These are phyloP conservation scores for Arenaria interpres DNA, from an alignment of 2,113 vertebrate genomes.

Conservation along the genomic window DNA sequence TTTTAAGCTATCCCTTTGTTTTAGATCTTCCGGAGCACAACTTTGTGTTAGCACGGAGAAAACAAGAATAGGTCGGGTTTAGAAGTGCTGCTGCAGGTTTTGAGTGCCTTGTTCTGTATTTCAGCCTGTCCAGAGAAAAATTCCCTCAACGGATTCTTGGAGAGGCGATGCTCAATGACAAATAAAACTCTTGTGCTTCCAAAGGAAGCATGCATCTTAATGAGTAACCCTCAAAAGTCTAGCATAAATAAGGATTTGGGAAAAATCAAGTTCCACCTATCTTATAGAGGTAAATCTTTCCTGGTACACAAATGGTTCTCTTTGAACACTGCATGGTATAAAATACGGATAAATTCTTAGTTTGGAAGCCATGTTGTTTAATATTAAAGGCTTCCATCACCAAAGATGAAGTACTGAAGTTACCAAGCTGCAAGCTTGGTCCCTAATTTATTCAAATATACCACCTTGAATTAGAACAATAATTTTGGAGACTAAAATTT, in stretches of 20 bases:
- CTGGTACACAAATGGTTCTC: not conserved
- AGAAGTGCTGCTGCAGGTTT: not conserved
- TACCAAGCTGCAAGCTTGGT: not conserved
- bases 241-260: not conserved
- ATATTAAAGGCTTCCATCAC: not conserved
- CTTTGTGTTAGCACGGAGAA: constrained; percentile 31
- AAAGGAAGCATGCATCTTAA: not conserved
- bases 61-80: constrained; percentile 16
- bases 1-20: constrained; percentile 62
- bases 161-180: not conserved
- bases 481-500: not conserved
- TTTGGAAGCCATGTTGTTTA: not conserved
- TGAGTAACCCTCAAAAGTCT: not conserved
- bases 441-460: not conserved
- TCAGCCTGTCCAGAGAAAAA: not conserved
- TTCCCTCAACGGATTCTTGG: not conserved
- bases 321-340: too few relatives aligned
- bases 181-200: not conserved
- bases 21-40: constrained; percentile 53
- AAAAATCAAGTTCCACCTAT: not conserved
- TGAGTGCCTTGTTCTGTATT: not conserved
- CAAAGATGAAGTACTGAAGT: not conserved
- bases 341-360: not conserved
- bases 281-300: not conserved
- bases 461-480: not conserved